Evolutionary conservation across 2,113 vertebrate genomes (phyloP), one percentile per base, ranked within the genome.

Genomic region (Pimephales promelas): DNA sequence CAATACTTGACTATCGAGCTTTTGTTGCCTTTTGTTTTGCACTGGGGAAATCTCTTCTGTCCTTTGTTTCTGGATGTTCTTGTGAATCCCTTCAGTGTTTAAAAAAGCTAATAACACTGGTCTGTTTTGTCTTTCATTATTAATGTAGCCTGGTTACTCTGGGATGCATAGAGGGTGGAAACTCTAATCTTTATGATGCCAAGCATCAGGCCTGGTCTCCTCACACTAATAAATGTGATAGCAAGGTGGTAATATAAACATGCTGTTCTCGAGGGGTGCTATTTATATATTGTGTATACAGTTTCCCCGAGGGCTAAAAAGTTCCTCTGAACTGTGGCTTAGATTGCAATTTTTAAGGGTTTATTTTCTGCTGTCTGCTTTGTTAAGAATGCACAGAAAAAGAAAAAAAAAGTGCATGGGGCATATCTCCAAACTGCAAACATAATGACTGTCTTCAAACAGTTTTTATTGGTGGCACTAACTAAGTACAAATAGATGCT

Each of bases 71-170:
- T 78, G 49, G 54, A 71, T 72, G 79, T 85, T 82, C 81, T 84
- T 52, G 45, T 74, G 79, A 87, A 72, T 87, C 62, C 52, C 72
- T 71, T 84, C 40, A 75, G 81, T 64, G 78, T 61, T 87, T 18
- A 68, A 84, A 81, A 73, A 74, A 78, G 66, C 72, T 85, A 87
- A 85, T 85, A 87, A 87, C 86, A 45, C 64, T 68, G 70, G 6
- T 75, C 79, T 73, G 79, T 79, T 87, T 82, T 54, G 74, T 56
- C 64, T 82, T 87, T 87, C 79, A 87, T 85, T 87, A 87, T 87
- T 87, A 79, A 87, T 87, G 83, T 43, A 26, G 43, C 61, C 72
- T 62, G 34, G 74, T 64, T 57, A 54, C 54, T 52, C 73, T 82
- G 83, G 74, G 86, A 87, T 72, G 73, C 83, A 79, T 68, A 81